phyloP scores from a whole-genome alignment of 1,140 invertebrate genomes.

The Aphelenchoides fujianensis region DNA sequence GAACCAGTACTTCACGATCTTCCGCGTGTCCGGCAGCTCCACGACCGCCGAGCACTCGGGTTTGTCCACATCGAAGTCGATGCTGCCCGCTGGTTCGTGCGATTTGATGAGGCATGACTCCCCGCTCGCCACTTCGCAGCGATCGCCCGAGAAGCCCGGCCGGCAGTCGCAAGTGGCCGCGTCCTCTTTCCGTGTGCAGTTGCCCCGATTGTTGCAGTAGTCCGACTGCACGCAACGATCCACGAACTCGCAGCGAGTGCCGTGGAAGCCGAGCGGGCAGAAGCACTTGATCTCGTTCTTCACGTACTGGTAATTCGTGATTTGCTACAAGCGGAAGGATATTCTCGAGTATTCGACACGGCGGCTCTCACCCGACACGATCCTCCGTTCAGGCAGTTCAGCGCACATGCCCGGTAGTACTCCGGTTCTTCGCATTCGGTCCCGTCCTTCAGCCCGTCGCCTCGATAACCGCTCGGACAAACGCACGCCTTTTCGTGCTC shows the following conservation, averaged over 20 bases:
- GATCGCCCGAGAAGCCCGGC: constrained; percentile 30
- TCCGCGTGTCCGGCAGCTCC: constrained; percentile 39
- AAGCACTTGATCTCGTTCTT: no score
- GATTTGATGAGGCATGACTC: constrained; percentile 37
- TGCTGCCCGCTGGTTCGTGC: constrained; percentile 37
- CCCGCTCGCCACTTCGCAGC: constrained; percentile 37
- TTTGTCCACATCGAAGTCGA: constrained; percentile 27
- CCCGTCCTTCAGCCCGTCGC: constrained; percentile 61
- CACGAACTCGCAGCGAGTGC: constrained; percentile 55
- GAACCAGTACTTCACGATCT: constrained; percentile 31
- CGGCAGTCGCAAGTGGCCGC: constrained; percentile 32
- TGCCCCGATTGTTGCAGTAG: constrained; percentile 32
- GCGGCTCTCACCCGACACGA: constrained; percentile 59
- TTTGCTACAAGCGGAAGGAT: no score
- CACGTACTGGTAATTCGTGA: no score
- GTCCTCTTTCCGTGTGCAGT: constrained; percentile 9
- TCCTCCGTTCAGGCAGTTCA: constrained; percentile 56
- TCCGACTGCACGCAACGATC: constrained; percentile 23
- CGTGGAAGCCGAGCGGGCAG: constrained; percentile 61
- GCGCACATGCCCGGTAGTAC: constrained; percentile 7
- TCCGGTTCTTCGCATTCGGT: constrained; percentile 55
- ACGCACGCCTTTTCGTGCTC: constrained; percentile 55
- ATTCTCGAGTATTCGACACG: background rate
- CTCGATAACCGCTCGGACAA: constrained; percentile 63
- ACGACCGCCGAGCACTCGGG: constrained; percentile 39